Conservation (phyloP, 2,888 invertebrate species). For the Polymixis lichenea region DNA sequence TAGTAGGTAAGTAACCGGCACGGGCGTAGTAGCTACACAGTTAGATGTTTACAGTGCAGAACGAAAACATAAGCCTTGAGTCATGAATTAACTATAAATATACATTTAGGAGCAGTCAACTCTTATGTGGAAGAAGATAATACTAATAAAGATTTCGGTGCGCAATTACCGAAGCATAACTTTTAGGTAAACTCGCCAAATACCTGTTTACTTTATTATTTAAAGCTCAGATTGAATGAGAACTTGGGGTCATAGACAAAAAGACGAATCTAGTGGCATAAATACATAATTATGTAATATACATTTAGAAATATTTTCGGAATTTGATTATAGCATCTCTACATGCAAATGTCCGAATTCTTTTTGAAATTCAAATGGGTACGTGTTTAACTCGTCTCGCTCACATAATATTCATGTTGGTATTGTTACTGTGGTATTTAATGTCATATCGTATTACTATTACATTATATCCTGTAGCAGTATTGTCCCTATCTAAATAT, state of each 20-base stretch:
- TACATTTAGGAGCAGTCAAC: conserved; percentile 28
- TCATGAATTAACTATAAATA: conserved; percentile 45
- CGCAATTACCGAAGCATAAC: conserved; percentile 14
- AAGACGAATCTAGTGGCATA: conserved; percentile 28
- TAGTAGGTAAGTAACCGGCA: conserved; percentile 29
- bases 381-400: conserved; percentile 31
- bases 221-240: conserved; percentile 3
- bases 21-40: conserved; percentile 7
- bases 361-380: conserved; percentile 45
- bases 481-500: conserved; percentile 36
- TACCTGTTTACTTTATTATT: conserved; percentile 13
- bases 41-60: conserved; percentile 31
- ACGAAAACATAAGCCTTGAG: conserved; percentile 34
- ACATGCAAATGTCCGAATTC: conserved; percentile 37
- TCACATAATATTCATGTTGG: conserved; percentile 26
- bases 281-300: conserved; percentile 42
- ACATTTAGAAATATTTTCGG: conserved; percentile 18
- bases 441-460: conserved; percentile 42
- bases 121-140: conserved; percentile 13
- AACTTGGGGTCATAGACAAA: conserved; percentile 16
- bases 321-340: conserved; percentile 43
- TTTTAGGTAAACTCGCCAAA: conserved; percentile 4
- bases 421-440: conserved; percentile 43
- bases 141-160: conserved; percentile 11
- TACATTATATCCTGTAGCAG: conserved; percentile 47